These are phyloP conservation scores for Mimumesa dahlbomi DNA, from an alignment of 2,888 invertebrate species.

Conservation along the genomic window DNA sequence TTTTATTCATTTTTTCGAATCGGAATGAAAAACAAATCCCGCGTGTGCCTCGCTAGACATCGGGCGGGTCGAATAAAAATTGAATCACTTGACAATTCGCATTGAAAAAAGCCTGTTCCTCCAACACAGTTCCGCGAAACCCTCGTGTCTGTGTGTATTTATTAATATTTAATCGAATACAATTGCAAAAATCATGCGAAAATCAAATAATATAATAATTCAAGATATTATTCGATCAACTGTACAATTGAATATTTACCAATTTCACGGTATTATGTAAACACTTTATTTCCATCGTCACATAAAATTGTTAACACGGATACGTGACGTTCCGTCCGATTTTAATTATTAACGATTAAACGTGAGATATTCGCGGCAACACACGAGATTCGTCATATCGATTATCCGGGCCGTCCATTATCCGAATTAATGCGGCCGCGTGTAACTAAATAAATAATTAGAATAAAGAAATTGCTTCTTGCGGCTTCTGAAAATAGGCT, in stretches of 20 bases:
- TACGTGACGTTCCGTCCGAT: not conserved
- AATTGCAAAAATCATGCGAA: no score
- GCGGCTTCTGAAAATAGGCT: constrained; percentile 1
- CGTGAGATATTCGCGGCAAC: not conserved
- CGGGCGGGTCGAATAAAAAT: constrained; percentile 35
- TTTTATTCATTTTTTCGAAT: not conserved
- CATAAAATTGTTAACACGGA: not conserved
- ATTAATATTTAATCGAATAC: no score
- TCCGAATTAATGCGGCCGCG: constrained; percentile 6
- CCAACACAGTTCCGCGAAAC: no score
- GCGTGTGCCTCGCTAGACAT: no score
- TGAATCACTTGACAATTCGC: constrained; percentile 36
- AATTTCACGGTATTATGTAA: no score
- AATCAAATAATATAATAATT: no score
- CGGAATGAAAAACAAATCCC: constrained; percentile 16
- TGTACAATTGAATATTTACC: no score
- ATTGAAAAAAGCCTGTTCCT: no score
- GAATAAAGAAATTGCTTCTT: not conserved
- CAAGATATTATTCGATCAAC: no score
- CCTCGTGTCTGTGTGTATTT: no score
- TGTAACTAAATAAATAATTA: constrained; percentile 34
- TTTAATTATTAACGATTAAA: not conserved
- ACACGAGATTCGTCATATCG: constrained; percentile 3
- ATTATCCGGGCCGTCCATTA: constrained; percentile 10
- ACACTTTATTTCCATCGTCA: no score